These are phyloP conservation scores for Caranx ignobilis DNA, from an alignment of 2,113 vertebrate species.

Conservation along the genomic window DNA sequence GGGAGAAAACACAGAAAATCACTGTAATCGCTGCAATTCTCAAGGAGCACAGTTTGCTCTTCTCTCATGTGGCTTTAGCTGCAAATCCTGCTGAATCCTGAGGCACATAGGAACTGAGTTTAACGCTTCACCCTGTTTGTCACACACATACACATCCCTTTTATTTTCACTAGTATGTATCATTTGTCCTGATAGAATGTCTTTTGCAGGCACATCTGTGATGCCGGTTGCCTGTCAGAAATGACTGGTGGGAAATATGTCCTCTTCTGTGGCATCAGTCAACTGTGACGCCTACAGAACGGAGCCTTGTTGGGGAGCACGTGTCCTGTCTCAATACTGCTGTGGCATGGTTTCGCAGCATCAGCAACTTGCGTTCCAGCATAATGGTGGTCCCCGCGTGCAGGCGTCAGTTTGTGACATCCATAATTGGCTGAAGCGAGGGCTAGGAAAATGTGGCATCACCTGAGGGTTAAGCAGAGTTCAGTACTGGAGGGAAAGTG, in stretches of 20 bases:
- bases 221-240: slow-evolving; percentile 35
- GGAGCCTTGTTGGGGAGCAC: slow-evolving; percentile 30
- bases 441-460: slow-evolving; percentile 4
- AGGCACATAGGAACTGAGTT: not conserved
- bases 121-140: slow-evolving; percentile 16
- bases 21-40: not conserved
- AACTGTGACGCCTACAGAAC: slow-evolving; percentile 11
- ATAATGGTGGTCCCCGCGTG: slow-evolving; percentile 41
- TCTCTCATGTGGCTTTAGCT: not conserved
- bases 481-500: slow-evolving; percentile 42
- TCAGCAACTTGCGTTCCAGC: slow-evolving; percentile 54
- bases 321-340: slow-evolving; percentile 34
- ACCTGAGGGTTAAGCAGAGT: slow-evolving; percentile 55
- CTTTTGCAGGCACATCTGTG: slow-evolving; percentile 14
- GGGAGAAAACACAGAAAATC: not conserved
- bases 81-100: not conserved
- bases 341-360: slow-evolving; percentile 20
- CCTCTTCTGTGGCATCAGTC: slow-evolving; percentile 22
- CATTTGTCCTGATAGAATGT: slow-evolving; percentile 27
- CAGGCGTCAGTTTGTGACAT: slow-evolving; percentile 55
- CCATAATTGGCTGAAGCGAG: slow-evolving; percentile 60
- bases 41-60: not conserved
- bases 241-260: slow-evolving; percentile 38
- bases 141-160: slow-evolving; percentile 10
- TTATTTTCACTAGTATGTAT: slow-evolving; percentile 10